A percentile compares a stretch with the other conserved stretches of the same genome.
Evolutionary conservation across 2,888 invertebrate genomes (phyloP).

Genomic region (Drosophila formosana): DNA sequence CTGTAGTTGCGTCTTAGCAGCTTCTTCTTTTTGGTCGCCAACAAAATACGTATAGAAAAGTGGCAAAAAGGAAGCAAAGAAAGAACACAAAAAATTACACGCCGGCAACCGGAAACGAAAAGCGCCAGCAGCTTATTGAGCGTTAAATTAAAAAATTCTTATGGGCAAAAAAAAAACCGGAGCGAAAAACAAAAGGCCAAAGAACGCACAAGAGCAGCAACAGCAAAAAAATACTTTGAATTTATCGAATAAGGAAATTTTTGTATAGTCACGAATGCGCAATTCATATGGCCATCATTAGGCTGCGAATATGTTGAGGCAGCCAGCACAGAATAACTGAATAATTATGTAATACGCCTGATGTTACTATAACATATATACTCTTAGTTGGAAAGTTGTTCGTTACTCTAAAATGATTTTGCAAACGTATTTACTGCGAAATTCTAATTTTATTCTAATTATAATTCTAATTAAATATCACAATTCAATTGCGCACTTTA

Average conservation of each 20-base stretch:
- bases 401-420: too few relatives aligned
- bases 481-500: too few relatives aligned
- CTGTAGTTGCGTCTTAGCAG: slow-evolving; percentile 35
- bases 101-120: slow-evolving; percentile 57
- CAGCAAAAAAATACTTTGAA: slow-evolving; percentile 13
- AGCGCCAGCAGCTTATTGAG: slow-evolving; percentile 77
- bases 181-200: slow-evolving; percentile 6
- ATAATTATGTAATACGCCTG: too few relatives aligned
- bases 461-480: too few relatives aligned
- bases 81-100: slow-evolving; percentile 35
- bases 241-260: slow-evolving; percentile 15
- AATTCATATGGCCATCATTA: slow-evolving; percentile 13
- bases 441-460: too few relatives aligned
- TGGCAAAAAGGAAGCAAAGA: slow-evolving; percentile 16
- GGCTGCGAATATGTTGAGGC: neutral
- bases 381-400: too few relatives aligned
- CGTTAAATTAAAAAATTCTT: slow-evolving; percentile 82
- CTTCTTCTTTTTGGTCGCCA: slow-evolving; percentile 18
- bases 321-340: too few relatives aligned
- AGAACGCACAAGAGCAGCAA: neutral
- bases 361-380: too few relatives aligned
- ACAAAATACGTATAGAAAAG: slow-evolving; percentile 13
- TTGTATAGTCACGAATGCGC: slow-evolving; percentile 17
- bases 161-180: slow-evolving; percentile 43
- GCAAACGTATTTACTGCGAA: too few relatives aligned